Evolutionary conservation across 2,113 vertebrate species (phyloP).

Genomic region (Scalopus aquaticus): DNA sequence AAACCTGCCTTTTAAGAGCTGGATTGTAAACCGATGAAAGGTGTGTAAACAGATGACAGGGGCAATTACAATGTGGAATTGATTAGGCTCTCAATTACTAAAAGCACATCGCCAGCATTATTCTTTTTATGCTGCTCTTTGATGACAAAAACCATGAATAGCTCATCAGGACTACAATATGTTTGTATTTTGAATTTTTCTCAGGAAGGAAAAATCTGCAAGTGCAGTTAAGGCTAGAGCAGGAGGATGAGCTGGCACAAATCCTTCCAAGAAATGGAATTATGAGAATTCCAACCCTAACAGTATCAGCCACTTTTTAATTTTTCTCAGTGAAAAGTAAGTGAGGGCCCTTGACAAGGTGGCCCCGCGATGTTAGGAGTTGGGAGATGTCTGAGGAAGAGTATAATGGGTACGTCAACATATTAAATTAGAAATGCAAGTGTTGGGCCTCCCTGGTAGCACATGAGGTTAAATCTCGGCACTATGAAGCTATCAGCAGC

Average conservation of each 20-base stretch:
- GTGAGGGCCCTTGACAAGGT: neutral
- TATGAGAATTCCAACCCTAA: neutral
- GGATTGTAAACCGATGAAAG: slow-evolving; percentile 47
- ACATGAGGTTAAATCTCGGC: too few species aligned
- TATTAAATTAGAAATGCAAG: neutral
- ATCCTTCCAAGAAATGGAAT: neutral
- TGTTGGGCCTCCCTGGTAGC: neutral
- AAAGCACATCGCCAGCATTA: slow-evolving; percentile 34
- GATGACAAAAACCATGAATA: slow-evolving; percentile 65
- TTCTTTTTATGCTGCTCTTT: slow-evolving; percentile 70
- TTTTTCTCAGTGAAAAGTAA: neutral
- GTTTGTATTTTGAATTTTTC: slow-evolving; percentile 3
- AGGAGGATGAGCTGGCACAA: fast-evolving
- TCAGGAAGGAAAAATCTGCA: slow-evolving; percentile 14
- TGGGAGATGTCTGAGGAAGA: neutral
- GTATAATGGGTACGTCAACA: neutral
- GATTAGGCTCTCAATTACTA: slow-evolving; percentile 57
- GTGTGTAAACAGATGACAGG: slow-evolving; percentile 52
- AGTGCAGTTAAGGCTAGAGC: neutral
- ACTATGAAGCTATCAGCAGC: too few species aligned
- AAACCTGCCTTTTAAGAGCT: slow-evolving; percentile 58
- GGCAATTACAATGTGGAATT: slow-evolving; percentile 67
- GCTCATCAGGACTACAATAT: slow-evolving; percentile 47
- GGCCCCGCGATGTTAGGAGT: fast-evolving
- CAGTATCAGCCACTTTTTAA: neutral